Base-by-base conservation (phyloP, 1,140 invertebrate species). In the Pseudomyrmex cubaensis region DNA sequence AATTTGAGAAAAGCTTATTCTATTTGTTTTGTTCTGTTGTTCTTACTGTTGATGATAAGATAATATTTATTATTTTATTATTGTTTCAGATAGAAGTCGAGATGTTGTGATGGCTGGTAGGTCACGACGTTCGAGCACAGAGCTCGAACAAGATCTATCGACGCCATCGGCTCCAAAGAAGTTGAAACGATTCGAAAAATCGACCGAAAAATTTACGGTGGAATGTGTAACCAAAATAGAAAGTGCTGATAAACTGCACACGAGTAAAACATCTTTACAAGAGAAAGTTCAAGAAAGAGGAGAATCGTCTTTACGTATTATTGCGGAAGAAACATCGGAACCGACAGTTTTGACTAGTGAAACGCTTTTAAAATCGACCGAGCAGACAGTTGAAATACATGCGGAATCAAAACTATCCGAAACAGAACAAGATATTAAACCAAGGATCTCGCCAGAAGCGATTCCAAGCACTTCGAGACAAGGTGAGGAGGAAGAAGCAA, bases 21-120 rank as follows among this genome's bases (percentile, higher is more conserved):
- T 74, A 9, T 61, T 20, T 13, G 0, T 73, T 59, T 2, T 35
- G 20, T 22, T 48, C 44, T 7, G 54, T 76, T 22, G 35, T 25
- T 52, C 63, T 1, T 48, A 35, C 35, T 5, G 5, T 35, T 8
- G 15, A 66, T 2, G 63, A 61, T 35, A 48, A 80, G 54, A 25
- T 10, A 61, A 67, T 17, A 25, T 35, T 35, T 52, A 1, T 84
- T 52, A 20, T 46, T 35, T 20, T 46, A 2, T 84, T 52, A 20
- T 46, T 12, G 20, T 85, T 90, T 62, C 70, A 92, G 92, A 83
- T 87, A 74, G 64, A 89, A 78, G 72, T 67, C 85, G 87, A 89
- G 62, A 92, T 93, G 92, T 90, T 86, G 92, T 93, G 90, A 93
- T 93, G 92, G 92, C 93, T 66, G 91, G 90, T 72, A 93, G 89